Evolutionary conservation across 2,113 vertebrate species (phyloP), one percentile per base, ranked within the genome.

Genomic region (Paradoxurus hermaphroditus): DNA sequence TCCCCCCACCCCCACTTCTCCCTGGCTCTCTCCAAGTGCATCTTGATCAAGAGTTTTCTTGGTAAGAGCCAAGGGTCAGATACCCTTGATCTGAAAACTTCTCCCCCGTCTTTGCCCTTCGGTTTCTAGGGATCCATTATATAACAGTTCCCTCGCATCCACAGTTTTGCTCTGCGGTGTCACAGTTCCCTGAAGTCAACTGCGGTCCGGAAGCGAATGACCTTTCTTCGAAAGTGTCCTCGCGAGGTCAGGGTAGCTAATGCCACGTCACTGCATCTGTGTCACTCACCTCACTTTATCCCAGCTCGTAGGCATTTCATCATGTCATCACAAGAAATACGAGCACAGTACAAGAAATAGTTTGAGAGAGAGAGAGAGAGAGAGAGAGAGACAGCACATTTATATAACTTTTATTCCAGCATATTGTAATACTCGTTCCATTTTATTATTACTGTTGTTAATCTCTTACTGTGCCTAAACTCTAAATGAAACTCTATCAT

Each of bases 41-140:
- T 94, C 44, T 59, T 15, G 19, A 29, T 34, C 7, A 78, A 27
- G 53, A 56, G 27, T 10, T 25, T 75, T 84, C 59, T 51, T 19
- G 19, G 19, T 39, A 36, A 79, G n/a, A 77, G 79, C n/a, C 16
- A 25, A 0, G 62, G 4, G 27, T 73, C 31, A 1, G 4, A 36
- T 27, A 41, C 39, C 65, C 49, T 31, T 65, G 56, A 41, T 65
- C 29, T 19, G 68, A 25, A 59, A 82, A 23, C 23, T 34, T 70
- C 29, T 16, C 7, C 31, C 3, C 0, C 11, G 2, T 36, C 18
- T 75, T 86, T 1, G 2, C 34, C 18, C 4, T 85, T 91, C 27
- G 79, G 27, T 94, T 84, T 97, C 95, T 95, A 44, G 89, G 65
- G 67, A 36, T n/a, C 63, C 49, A 0, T 88, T 3, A 16, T 29